A percentile compares a stretch with the other conserved stretches of the same genome.
These are phyloP conservation scores for Marisa cornuarietis DNA, from an alignment of 1,140 invertebrate species.

Conservation along the genomic window DNA sequence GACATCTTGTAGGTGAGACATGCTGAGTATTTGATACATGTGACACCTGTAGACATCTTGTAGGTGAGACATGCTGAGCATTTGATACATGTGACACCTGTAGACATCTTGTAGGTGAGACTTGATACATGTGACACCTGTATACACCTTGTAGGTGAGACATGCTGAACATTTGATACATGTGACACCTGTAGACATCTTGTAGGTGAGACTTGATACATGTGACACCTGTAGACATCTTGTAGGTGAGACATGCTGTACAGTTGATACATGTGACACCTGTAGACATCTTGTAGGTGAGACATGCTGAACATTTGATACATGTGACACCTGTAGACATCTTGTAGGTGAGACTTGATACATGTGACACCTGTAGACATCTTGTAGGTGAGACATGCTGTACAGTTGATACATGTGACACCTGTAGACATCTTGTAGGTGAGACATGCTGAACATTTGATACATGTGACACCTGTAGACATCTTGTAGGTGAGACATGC, in stretches of 20 bases:
- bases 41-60: not conserved
- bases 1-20: constrained; percentile 4
- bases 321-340: not conserved
- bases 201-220: constrained; percentile 1
- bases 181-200: not conserved
- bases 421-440: constrained; percentile 5
- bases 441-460: not conserved
- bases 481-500: constrained; percentile 5
- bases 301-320: not conserved
- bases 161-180: not conserved
- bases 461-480: not conserved
- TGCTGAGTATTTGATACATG: not conserved
- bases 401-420: not conserved
- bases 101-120: constrained; percentile 9
- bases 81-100: not conserved
- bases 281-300: constrained; percentile 9
- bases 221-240: not conserved
- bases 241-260: not conserved
- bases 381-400: constrained; percentile 2
- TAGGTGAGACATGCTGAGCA: not conserved
- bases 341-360: constrained; percentile 2
- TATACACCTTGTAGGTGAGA: constrained; percentile 8
- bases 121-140: not conserved
- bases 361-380: not conserved
- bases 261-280: not conserved